phyloP scores from a whole-genome alignment of 2,888 invertebrate genomes.

The Trissolcus brochymenae region DNA sequence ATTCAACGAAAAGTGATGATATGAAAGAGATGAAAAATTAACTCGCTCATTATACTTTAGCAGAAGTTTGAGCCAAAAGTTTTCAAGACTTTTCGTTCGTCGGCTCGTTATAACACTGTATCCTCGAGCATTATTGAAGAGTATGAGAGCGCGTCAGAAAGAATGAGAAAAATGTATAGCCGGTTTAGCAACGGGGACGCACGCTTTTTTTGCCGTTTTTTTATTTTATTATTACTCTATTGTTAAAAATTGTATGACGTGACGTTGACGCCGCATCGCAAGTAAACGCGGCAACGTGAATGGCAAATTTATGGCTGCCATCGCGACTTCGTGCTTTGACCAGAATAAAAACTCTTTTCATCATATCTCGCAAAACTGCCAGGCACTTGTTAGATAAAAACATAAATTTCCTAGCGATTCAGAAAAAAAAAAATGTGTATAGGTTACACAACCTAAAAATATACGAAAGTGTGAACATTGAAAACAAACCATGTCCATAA shows the following conservation, averaged over 20 bases:
- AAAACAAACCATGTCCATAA: background rate
- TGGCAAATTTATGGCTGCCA: slow-evolving; percentile 31
- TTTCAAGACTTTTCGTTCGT: slow-evolving; percentile 64
- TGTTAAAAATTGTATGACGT: slow-evolving; percentile 59
- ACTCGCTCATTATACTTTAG: slow-evolving; percentile 64
- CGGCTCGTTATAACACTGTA: slow-evolving; percentile 61
- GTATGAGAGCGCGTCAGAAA: slow-evolving; percentile 42
- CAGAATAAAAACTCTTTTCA: slow-evolving; percentile 34
- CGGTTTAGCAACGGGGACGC: slow-evolving; percentile 55
- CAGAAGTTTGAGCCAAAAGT: slow-evolving; percentile 64
- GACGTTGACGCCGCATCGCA: slow-evolving; percentile 20
- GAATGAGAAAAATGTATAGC: slow-evolving; percentile 46
- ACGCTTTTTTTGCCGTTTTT: slow-evolving; percentile 61
- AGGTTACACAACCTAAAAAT: too few species aligned
- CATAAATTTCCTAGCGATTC: background rate
- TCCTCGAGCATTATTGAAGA: slow-evolving; percentile 53
- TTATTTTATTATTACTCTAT: slow-evolving; percentile 67
- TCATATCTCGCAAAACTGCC: slow-evolving; percentile 26
- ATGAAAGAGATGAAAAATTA: slow-evolving; percentile 68
- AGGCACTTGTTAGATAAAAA: slow-evolving; percentile 7
- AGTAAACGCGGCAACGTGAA: slow-evolving; percentile 27
- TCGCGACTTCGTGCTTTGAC: background rate
- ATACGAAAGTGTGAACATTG: background rate
- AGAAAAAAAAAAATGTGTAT: too few species aligned
- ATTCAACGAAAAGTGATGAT: slow-evolving; percentile 61